Base-by-base conservation (phyloP, 2,888 invertebrate species). In the Plagodis pulveraria region DNA sequence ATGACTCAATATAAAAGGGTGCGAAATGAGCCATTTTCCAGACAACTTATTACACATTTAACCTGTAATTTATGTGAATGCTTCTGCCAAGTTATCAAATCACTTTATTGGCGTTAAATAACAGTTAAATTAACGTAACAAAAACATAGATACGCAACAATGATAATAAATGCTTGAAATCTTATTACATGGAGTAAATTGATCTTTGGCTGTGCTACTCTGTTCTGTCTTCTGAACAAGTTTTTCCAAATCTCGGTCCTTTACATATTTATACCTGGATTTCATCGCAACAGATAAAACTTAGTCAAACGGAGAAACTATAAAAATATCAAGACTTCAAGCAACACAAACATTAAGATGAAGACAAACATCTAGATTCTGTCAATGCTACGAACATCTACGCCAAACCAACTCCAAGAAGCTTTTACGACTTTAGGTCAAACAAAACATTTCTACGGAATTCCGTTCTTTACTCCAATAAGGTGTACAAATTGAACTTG, bases 401-500 rank as follows among this genome's bases (percentile, higher is more conserved):
- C 4, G 22, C 22, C 22, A 22, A 35, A n/a, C 7, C 34, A 22
- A 10, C 33, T 45, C 44, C 22, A 45, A 54, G 44, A 35, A 45
- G 38, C 45, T 50, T 58, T 50, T 22, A 50, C 33, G 53, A 41
- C 35, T 43, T 22, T 46, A 53, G 35, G 34, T 36, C 53, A 50
- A 58, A 50, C 44, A 58, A 36, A 51, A 49, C 69, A 72, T 70
- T 82, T 85, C 77, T 67, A 68, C 63, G 74, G 80, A 84, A 84
- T 76, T 79, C 67, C 72, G 69, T 74, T 78, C 72, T 76, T 71
- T 78, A 83, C 79, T 80, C 77, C 77, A 84, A 84, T 83, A 84
- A 79, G 78, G 80, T 85, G 81, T 81, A 81, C 83, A 80, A 80
- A 81, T 78, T 70, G 81, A 84, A 80, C 83, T 77, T 49, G 53